phyloP scores from a whole-genome alignment of 2,797 vertebrate species.

The Pogoniulus pusillus region DNA sequence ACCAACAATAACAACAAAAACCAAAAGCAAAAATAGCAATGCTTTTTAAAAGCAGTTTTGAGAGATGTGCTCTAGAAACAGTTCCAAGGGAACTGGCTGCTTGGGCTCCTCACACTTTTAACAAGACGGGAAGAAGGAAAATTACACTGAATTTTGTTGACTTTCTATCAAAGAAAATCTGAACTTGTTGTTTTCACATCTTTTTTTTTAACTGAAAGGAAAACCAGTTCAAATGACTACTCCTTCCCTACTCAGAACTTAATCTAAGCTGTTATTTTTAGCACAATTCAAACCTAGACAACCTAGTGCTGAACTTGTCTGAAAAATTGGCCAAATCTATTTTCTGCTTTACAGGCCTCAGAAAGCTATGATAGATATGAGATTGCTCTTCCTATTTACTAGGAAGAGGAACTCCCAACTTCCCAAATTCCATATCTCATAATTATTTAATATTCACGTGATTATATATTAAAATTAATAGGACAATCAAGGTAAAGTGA shows the following conservation, averaged over 20 bases:
- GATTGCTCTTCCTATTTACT: neutral
- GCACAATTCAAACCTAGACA: neutral
- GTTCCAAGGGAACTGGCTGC: neutral
- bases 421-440: neutral
- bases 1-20: neutral
- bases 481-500: neutral
- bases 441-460: neutral
- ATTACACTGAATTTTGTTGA: neutral
- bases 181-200: neutral
- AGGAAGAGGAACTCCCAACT: fast-evolving
- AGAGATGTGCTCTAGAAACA: neutral
- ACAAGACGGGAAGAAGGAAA: neutral
- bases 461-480: neutral
- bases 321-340: neutral
- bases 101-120: neutral
- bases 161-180: neutral
- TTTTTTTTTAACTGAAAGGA: neutral
- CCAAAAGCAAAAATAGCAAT: neutral
- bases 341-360: neutral
- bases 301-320: neutral
- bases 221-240: neutral
- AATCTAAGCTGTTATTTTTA: neutral
- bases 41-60: neutral
- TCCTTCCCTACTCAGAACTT: neutral
- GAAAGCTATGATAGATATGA: neutral